Conservation (phyloP, 2,888 invertebrate species). For the Aspidiotus destructor region DNA sequence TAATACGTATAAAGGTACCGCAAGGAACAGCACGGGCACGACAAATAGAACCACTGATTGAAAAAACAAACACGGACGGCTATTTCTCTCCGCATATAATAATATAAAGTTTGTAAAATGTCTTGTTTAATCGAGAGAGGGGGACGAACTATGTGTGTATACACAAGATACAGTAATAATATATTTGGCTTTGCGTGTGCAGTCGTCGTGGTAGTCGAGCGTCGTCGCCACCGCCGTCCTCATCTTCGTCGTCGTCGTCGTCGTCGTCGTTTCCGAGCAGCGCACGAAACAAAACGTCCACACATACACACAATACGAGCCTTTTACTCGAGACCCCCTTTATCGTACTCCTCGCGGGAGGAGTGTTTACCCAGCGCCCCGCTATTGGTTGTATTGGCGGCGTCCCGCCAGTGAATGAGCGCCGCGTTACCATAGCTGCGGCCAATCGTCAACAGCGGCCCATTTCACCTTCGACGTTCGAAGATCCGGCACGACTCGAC, state of each 20-base stretch:
- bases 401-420: not conserved
- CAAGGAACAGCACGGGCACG: conserved; percentile 25
- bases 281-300: conserved; percentile 14
- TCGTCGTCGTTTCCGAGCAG: conserved; percentile 22
- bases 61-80: conserved; percentile 47
- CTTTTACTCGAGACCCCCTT: conserved; percentile 3
- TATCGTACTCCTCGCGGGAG: not conserved
- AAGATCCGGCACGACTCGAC: not conserved
- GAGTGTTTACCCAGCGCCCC: conserved; percentile 1
- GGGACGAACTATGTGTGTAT: conserved; percentile 39
- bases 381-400: conserved; percentile 4
- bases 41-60: conserved; percentile 45
- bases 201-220: no score
- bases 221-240: conserved; percentile 36
- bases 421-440: conserved; percentile 9
- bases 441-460: conserved; percentile 7
- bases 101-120: conserved; percentile 34
- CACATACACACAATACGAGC: no score
- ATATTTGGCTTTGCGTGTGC: no score
- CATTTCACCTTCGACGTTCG: not conserved
- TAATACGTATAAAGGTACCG: no score
- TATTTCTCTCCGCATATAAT: not conserved
- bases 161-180: no score
- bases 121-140: conserved; percentile 39
- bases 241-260: conserved; percentile 11